phyloP scores from a whole-genome alignment of 2,797 vertebrate genomes.

The Spondyliosoma cantharus region DNA sequence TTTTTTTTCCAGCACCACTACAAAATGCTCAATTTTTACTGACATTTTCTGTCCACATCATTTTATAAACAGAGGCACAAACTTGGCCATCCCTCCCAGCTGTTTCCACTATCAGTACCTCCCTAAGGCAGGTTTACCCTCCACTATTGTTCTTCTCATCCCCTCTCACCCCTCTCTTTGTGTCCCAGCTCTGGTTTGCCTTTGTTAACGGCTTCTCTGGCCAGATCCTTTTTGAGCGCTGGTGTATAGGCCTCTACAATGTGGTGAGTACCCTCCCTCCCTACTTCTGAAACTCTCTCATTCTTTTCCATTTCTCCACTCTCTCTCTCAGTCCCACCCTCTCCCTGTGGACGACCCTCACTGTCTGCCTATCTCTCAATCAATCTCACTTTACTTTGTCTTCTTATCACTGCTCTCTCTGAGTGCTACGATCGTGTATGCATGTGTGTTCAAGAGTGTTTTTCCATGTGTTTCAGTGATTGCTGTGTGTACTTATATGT shows the following conservation, averaged over 20 bases:
- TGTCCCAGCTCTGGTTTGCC: conserved; percentile 98
- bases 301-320: conserved; percentile 22
- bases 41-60: neutral
- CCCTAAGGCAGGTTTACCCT: conserved; percentile 52
- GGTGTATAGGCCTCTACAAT: conserved; percentile 99
- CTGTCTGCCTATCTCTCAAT: conserved; percentile 30
- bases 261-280: conserved; percentile 90
- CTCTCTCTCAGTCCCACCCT: neutral
- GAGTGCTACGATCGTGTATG: conserved; percentile 39
- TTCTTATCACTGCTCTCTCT: conserved; percentile 45
- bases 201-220: conserved; percentile 99
- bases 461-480: conserved; percentile 27
- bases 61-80: conserved; percentile 6
- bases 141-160: conserved; percentile 61
- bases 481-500: conserved; percentile 24
- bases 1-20: neutral
- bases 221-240: conserved; percentile 99
- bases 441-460: conserved; percentile 6
- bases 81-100: conserved; percentile 13
- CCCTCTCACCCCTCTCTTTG: conserved; percentile 81
- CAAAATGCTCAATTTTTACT: neutral
- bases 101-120: conserved; percentile 48
- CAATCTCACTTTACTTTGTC: conserved; percentile 45
- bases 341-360: conserved; percentile 6
- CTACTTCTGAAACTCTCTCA: conserved; percentile 38